Evolutionary conservation across 2,113 vertebrate genomes (phyloP).

Genomic region (Tachysurus fulvidraco): DNA sequence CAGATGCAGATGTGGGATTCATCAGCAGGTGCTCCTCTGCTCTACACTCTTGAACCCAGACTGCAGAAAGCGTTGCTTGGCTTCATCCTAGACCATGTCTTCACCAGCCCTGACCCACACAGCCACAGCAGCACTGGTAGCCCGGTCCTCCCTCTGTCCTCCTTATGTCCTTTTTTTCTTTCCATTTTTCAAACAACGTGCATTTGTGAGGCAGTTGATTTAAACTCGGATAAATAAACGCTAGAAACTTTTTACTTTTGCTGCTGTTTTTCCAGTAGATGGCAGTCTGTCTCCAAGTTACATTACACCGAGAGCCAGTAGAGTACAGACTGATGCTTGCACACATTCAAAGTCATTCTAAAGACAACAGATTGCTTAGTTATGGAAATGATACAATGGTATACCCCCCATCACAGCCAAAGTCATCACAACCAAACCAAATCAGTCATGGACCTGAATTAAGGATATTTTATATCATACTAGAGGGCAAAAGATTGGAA

Average conservation of each 20-base stretch:
- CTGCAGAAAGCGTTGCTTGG: constrained; percentile 81
- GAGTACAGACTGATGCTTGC: neutral
- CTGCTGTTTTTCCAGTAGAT: constrained; percentile 61
- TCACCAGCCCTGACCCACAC: constrained; percentile 68
- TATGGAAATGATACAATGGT: neutral
- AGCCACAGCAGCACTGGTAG: constrained; percentile 71
- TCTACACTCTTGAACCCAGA: constrained; percentile 75
- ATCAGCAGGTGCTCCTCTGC: constrained; percentile 58
- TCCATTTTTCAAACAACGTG: neutral
- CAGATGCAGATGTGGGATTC: constrained; percentile 75
- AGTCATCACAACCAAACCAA: neutral
- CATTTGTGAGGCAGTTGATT: neutral
- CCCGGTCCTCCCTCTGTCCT: neutral
- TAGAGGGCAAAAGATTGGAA: neutral
- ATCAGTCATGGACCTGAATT: constrained; percentile 33
- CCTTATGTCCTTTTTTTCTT: neutral
- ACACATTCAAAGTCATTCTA: constrained; percentile 6
- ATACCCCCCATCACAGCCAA: neutral
- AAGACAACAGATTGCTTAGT: neutral
- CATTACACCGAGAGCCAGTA: neutral
- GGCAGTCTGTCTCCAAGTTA: constrained; percentile 62
- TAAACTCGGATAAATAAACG: neutral
- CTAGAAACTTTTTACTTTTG: neutral
- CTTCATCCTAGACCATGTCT: constrained; percentile 77
- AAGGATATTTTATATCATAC: neutral